Base-by-base conservation (phyloP, 2,113 vertebrate genomes). In the Fulica atra region DNA sequence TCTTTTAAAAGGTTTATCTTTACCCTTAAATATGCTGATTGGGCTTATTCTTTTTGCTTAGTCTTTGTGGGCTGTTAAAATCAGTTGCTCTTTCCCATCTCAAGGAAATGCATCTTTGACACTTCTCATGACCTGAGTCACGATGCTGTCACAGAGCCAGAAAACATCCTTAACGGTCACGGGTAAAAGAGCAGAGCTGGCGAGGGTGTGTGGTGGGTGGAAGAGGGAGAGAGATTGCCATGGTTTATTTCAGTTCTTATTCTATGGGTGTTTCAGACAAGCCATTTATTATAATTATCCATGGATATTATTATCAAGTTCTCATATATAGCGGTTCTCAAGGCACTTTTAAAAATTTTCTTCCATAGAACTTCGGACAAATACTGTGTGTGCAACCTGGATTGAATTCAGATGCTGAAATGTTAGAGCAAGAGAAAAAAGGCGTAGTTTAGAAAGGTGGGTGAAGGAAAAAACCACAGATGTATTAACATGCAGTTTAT, bases 121-220 rank as follows among this genome's bases (percentile, higher is more conserved):
- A 99, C 98, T 99, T 99, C 98, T 99, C 98, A 98, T 98, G 98
- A 98, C 98, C 98, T 98, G 97, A 98, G 97, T 98, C 97, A 97
- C 92, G 94, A 94, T 97, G 97, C 97, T 98, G 98, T 98, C 97
- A 92, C 74, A 51, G 96, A 98, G 98, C 98, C 98, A 98, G 97
- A 98, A 98, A 97, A 97, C 97, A 94, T 97, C 96, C 95, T 97
- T 96, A 97, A 82, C 36, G 93, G 97, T 97, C 97, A 95, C 96
- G 96, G 96, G 97, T 95, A 97, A 97, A 97, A 97, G 91, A 97
- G 94, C 96, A 95, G 97, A 82, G 78, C 89, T 94, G 97, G 93
- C 7, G 64, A 82, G 96, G 84, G 95, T 79, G 83, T 42, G 88
- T 16, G 89, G 69, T 53, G 88, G 91, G 87, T 65, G 84, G 87